phyloP scores from a whole-genome alignment of 2,113 vertebrate genomes.

The Gyps fulvus region DNA sequence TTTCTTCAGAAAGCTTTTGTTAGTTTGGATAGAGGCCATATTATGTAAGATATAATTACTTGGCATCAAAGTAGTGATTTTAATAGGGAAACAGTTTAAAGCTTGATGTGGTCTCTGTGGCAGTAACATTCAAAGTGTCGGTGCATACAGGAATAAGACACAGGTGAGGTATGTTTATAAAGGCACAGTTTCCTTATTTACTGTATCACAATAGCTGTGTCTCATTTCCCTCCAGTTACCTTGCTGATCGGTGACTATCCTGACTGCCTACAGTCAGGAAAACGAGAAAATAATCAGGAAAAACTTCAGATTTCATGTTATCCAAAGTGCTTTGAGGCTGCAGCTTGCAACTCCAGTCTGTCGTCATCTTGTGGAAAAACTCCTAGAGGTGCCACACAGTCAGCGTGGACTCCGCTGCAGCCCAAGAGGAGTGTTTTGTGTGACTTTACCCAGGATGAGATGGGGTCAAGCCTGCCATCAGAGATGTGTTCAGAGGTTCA shows the following conservation, averaged over 20 bases:
- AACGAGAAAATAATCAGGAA: neutral
- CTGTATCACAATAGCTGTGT: neutral
- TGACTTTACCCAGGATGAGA: neutral
- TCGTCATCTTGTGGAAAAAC: accelerated
- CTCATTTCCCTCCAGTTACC: neutral
- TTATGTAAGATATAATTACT: neutral
- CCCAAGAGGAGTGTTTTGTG: neutral
- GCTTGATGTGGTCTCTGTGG: neutral
- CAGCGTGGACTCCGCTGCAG: accelerated
- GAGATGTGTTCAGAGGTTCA: neutral
- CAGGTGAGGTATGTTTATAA: neutral
- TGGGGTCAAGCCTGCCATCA: neutral
- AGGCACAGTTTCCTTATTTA: neutral
- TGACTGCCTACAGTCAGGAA: neutral
- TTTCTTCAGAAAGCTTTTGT: neutral
- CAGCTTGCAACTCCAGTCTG: neutral
- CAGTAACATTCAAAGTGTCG: neutral
- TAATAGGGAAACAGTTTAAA: neutral
- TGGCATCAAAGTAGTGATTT: neutral
- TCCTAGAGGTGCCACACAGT: neutral
- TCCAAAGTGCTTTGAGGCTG: neutral
- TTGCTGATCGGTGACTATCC: accelerated
- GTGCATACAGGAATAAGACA: neutral
- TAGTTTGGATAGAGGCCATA: neutral
- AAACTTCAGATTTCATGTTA: neutral